phyloP scores from a whole-genome alignment of 2,888 invertebrate species.

The Theretra japonica region DNA sequence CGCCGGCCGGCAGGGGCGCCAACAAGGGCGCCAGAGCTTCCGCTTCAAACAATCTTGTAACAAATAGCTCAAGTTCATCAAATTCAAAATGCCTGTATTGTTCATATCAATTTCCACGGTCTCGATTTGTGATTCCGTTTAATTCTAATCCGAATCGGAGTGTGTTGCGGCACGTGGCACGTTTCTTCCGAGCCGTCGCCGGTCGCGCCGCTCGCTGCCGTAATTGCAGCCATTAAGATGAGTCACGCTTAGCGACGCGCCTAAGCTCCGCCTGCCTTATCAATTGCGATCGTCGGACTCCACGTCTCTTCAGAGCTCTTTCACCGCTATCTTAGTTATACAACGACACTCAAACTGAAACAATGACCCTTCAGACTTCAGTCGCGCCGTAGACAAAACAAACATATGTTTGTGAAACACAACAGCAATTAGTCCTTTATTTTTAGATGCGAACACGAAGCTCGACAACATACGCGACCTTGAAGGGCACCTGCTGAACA shows the following conservation, averaged over 20 bases:
- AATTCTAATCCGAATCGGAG: slow-evolving; percentile 42
- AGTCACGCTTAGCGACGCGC: slow-evolving; percentile 81
- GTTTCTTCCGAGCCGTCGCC: slow-evolving; percentile 56
- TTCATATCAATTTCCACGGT: slow-evolving; percentile 36
- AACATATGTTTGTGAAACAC: slow-evolving; percentile 8
- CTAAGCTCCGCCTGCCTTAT: slow-evolving; percentile 70
- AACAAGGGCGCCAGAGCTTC: slow-evolving; percentile 26
- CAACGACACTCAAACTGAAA: neutral
- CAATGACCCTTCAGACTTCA: neutral
- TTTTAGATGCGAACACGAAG: neutral
- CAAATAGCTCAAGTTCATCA: slow-evolving; percentile 15
- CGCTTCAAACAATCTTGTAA: slow-evolving; percentile 10
- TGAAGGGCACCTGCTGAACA: slow-evolving; percentile 55
- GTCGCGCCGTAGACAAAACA: neutral
- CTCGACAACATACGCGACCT: slow-evolving; percentile 44
- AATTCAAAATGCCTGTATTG: slow-evolving; percentile 38
- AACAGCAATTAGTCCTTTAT: slow-evolving; percentile 1
- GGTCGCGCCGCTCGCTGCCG: slow-evolving; percentile 64
- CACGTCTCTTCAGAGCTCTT: slow-evolving; percentile 50
- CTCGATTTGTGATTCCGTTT: slow-evolving; percentile 38
- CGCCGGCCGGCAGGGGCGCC: slow-evolving; percentile 27
- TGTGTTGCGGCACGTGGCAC: slow-evolving; percentile 61
- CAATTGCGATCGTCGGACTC: slow-evolving; percentile 65
- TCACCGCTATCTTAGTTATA: slow-evolving; percentile 32
- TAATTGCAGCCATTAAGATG: slow-evolving; percentile 82